phyloP scores from a whole-genome alignment of 2,888 invertebrate species.

The Clivina fossor region DNA sequence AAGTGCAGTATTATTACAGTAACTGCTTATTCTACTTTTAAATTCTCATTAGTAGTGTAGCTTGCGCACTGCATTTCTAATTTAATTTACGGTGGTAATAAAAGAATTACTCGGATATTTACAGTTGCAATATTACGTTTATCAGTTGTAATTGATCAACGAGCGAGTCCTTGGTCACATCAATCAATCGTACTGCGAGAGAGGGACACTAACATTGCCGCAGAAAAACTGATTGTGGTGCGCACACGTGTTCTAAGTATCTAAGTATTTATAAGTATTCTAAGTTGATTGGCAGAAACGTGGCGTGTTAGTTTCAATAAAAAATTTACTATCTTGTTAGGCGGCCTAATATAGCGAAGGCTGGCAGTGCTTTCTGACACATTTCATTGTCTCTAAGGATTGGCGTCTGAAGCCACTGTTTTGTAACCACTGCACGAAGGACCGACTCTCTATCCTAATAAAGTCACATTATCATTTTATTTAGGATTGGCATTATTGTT shows the following conservation, averaged over 20 bases:
- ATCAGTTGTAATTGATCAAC: conserved; percentile 11
- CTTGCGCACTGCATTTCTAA: conserved; percentile 16
- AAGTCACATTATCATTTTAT: conserved; percentile 30
- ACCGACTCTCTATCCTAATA: conserved; percentile 21
- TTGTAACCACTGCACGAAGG: conserved; percentile 20
- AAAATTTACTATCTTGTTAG: conserved; percentile 33
- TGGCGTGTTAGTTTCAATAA: conserved; percentile 23
- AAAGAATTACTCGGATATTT: conserved; percentile 25
- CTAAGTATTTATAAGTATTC: too few species aligned
- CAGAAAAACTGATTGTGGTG: conserved; percentile 2
- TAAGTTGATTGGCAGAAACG: conserved; percentile 30
- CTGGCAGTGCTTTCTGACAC: conserved; percentile 26
- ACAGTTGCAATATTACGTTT: conserved; percentile 13
- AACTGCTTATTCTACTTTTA: conserved; percentile 1
- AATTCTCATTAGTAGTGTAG: conserved; percentile 4
- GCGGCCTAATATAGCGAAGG: conserved; percentile 26
- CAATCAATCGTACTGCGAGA: conserved; percentile 15
- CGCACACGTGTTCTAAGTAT: conserved; percentile 30
- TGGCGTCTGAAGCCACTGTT: conserved; percentile 23
- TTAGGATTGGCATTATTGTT: conserved; percentile 15
- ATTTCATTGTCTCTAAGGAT: conserved; percentile 23
- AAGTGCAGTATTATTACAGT: too few species aligned
- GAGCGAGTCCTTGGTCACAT: conserved; percentile 26
- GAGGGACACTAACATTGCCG: too few species aligned
- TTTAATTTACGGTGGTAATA: conserved; percentile 25